A percentile compares a stretch with the other conserved stretches of the same genome.
phyloP scores from a whole-genome alignment of 2,888 invertebrate species.

The Drosophila ustulata region DNA sequence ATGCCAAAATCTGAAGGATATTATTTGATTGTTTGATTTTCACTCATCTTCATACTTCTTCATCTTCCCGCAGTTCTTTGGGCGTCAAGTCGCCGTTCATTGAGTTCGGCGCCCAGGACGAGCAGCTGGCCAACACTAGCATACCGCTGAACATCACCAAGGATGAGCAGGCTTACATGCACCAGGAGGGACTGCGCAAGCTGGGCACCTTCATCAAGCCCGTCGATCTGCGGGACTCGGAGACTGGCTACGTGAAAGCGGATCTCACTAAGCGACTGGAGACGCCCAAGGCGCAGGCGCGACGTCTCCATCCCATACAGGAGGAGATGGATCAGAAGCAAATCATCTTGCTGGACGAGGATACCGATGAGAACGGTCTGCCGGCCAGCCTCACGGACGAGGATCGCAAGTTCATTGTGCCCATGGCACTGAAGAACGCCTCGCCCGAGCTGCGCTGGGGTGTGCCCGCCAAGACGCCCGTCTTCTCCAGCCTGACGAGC shows the following conservation, averaged over 20 bases:
- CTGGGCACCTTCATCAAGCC: conserved; percentile 84
- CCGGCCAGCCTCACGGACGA: conserved; percentile 84
- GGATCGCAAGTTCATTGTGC: conserved; percentile 85
- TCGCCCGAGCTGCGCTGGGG: conserved; percentile 79
- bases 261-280: conserved; percentile 83
- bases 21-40: neutral
- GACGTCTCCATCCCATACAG: conserved; percentile 82
- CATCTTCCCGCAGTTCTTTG: conserved; percentile 77
- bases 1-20: neutral
- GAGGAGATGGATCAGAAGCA: conserved; percentile 85
- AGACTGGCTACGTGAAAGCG: conserved; percentile 83
- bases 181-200: conserved; percentile 84
- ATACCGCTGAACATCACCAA: conserved; percentile 84
- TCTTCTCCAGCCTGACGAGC: conserved; percentile 46
- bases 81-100: conserved; percentile 85
- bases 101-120: conserved; percentile 83
- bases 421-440: conserved; percentile 84
- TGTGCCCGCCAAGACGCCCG: conserved; percentile 41
- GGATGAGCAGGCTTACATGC: conserved; percentile 84
- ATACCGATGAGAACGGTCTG: conserved; percentile 83
- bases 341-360: conserved; percentile 84
- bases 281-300: conserved; percentile 58
- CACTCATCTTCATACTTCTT: neutral
- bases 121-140: conserved; percentile 84
- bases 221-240: conserved; percentile 83